Percentiles rank a stretch among this genome's conserved stretches.
Conservation (phyloP, 1,140 invertebrate genomes). For the Muscidifurax raptorellus region DNA sequence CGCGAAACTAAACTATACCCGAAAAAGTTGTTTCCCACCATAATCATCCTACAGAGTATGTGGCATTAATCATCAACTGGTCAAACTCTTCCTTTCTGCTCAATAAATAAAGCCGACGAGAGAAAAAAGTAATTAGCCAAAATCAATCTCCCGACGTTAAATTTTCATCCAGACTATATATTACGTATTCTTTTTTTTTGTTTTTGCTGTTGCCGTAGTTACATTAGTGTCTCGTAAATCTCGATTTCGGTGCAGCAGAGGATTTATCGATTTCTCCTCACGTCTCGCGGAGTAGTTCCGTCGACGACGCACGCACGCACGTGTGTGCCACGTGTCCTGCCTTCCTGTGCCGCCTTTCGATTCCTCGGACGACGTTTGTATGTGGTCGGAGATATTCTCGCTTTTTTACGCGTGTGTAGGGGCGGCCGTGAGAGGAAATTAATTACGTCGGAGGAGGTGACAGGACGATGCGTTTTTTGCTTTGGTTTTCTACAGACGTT, state of each 20-base stretch:
- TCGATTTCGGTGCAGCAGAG: not conserved
- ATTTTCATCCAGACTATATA: not conserved
- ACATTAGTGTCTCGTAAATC: slow-evolving; percentile 60
- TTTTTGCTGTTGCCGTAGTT: slow-evolving; percentile 10
- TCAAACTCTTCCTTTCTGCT: not conserved
- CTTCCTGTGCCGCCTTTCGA: not conserved
- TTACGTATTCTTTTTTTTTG: not conserved
- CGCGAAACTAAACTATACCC: too few relatives aligned
- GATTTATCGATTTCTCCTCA: slow-evolving; percentile 49
- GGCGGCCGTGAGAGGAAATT: slow-evolving; percentile 25
- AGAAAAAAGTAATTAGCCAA: slow-evolving; percentile 7
- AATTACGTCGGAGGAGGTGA: slow-evolving; percentile 34
- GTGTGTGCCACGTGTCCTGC: slow-evolving; percentile 57
- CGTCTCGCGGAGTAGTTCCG: not conserved
- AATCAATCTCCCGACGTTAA: slow-evolving; percentile 24
- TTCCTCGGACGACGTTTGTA: not conserved
- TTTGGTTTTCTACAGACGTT: too few relatives aligned
- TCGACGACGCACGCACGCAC: slow-evolving; percentile 38
- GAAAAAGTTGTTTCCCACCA: not conserved
- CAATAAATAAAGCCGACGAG: not conserved
- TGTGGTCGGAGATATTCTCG: not conserved
- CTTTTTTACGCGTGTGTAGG: not conserved
- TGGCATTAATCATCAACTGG: not conserved
- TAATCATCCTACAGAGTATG: not conserved
- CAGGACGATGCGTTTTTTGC: not conserved